Base-by-base conservation (phyloP, 2,113 vertebrate genomes). In the Hypomesus transpacificus region DNA sequence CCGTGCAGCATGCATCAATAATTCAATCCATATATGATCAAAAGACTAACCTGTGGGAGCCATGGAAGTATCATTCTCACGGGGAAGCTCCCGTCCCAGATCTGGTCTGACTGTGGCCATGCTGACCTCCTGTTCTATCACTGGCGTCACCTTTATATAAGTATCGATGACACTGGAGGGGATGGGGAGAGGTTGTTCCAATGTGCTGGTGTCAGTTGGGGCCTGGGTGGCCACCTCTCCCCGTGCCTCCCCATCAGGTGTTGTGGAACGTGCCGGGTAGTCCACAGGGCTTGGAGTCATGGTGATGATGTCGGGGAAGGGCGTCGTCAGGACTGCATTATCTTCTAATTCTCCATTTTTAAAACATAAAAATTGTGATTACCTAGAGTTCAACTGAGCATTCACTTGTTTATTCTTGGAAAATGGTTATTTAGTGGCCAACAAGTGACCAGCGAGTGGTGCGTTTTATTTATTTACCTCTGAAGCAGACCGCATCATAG, bases 401-500 rank as follows among this genome's bases (percentile, higher is more conserved):
- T 46, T 34, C 31, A 46, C 11, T 34, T 34, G 39, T 46, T 11
- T 11, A 46, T 46, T 46, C 39, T 9, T 11, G 7, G 39, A 46
- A 46, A 46, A 46, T n/a, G 5, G 53, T 56, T 16, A 16, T 56
- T 1, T n/a, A 56, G 53, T 20, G 21, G 5, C 57, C 21, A 13
- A 4, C n/a, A 34, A 34, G 31, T 20, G 21, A 20, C 57, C 21
- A 13, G 57, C n/a, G 7, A 34, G 31, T 34, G n/a, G 57, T n/a
- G 14, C n/a, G 53, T 56, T 56, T 6, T 7, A 9, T 13, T 59
- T 13, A 63, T 88, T 83, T 80, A 98, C 96, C 94, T 56, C 89
- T 85, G 56, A 95, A 98, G 89, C 97, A 98, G 89, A 98, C 92
- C 69, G 96, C 97, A 53, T 97, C 96, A 0, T 96, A 97, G 79